phyloP scores from a whole-genome alignment of 2,113 vertebrate genomes.

The Alligator mississippiensis region DNA sequence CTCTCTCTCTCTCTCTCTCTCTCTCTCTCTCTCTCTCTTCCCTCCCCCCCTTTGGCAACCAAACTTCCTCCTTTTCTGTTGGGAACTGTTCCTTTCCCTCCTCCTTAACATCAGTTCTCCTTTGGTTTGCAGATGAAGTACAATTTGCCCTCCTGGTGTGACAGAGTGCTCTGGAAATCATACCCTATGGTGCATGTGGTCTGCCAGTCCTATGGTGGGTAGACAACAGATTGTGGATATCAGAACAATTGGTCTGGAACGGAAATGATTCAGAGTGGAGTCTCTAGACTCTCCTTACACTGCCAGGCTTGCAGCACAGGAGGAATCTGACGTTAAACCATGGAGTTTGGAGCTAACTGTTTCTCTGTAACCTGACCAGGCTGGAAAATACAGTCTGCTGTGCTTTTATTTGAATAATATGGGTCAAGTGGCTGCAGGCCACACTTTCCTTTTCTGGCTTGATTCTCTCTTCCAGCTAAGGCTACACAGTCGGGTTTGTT shows the following conservation, averaged over 20 bases:
- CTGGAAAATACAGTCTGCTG: not conserved
- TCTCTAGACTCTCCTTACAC: slow-evolving; percentile 60
- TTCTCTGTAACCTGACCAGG: slow-evolving; percentile 10
- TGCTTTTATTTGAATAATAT: slow-evolving; percentile 7
- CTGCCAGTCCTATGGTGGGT: slow-evolving; percentile 96
- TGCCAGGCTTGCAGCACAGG: slow-evolving; percentile 51
- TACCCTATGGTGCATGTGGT: slow-evolving; percentile 93
- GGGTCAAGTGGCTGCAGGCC: not conserved
- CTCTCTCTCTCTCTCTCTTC: too few relatives aligned
- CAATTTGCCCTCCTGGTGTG: slow-evolving; percentile 98
- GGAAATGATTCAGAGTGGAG: slow-evolving; percentile 71
- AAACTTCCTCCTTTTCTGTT: slow-evolving; percentile 16
- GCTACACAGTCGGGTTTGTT: not conserved
- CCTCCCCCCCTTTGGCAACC: not conserved
- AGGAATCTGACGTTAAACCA: slow-evolving; percentile 37
- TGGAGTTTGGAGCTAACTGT: slow-evolving; percentile 24
- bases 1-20: too few relatives aligned
- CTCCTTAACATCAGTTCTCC: slow-evolving; percentile 42
- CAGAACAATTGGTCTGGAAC: slow-evolving; percentile 60
- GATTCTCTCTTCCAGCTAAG: not conserved
- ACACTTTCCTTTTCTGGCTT: not conserved
- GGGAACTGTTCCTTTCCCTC: not conserved
- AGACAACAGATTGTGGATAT: slow-evolving; percentile 39
- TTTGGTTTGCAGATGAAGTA: slow-evolving; percentile 90
- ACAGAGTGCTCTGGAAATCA: slow-evolving; percentile 96